Conservation (phyloP, 2,113 vertebrate genomes). For the Apteryx mantelli region DNA sequence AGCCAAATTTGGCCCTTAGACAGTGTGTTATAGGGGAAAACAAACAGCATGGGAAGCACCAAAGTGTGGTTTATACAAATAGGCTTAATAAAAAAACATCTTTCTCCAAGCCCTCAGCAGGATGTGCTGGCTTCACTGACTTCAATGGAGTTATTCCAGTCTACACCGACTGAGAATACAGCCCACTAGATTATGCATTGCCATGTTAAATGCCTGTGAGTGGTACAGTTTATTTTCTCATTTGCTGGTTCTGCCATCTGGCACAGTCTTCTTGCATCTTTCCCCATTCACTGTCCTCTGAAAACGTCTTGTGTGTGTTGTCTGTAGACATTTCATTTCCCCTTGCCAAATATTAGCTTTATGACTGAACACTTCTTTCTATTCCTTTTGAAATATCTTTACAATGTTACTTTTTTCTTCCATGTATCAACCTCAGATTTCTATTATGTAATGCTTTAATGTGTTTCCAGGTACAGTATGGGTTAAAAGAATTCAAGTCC, state of each 20-base stretch:
- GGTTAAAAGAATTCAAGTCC: slow-evolving; percentile 2
- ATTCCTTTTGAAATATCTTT: background rate
- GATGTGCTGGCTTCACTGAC: background rate
- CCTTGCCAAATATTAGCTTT: slow-evolving; percentile 42
- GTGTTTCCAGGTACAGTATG: background rate
- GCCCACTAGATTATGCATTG: background rate
- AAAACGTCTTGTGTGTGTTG: background rate
- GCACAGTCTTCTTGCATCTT: background rate
- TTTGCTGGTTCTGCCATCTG: slow-evolving; percentile 7
- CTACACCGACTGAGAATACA: background rate
- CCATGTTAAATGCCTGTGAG: background rate
- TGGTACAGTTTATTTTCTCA: background rate
- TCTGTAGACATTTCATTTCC: background rate
- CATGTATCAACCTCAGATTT: background rate
- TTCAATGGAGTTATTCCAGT: background rate
- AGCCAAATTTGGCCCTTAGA: background rate
- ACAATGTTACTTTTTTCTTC: background rate
- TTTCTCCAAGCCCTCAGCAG: background rate
- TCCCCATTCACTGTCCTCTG: background rate
- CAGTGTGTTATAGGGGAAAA: background rate
- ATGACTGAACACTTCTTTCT: background rate
- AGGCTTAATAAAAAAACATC: background rate
- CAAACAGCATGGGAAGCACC: background rate
- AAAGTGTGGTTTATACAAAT: background rate
- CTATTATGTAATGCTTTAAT: background rate